Base-by-base conservation (phyloP, 2,113 vertebrate genomes). In the Neogale vison region DNA sequence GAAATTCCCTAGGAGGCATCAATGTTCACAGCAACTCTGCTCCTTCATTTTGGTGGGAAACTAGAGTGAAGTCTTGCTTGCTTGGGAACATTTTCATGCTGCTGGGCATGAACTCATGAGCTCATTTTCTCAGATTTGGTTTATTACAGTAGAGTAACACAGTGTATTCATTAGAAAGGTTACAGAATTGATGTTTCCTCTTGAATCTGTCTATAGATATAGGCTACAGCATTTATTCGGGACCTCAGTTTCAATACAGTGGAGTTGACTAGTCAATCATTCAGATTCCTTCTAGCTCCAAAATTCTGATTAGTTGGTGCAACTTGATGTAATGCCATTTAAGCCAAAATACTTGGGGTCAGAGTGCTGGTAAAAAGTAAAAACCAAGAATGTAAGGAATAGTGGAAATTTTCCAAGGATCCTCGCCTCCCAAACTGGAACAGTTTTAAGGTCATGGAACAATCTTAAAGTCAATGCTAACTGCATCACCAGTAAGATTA, bases 51-150 rank as follows among this genome's bases (percentile, higher is more conserved):
- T 84, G 15, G n/a, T 14, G 6, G n/a, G 42, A 55, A n/a, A 15
- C 34, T 80, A n/a, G 14, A 84, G 4, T 79, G 36, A 90, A 20
- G 36, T 57, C 71, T 90, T 88, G 34, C 34, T 95, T 90, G n/a
- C 63, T 81, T 61, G 50, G 80, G 23, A 82, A 74, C 12, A 52
- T 90, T 95, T 96, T 72, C 36, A 3, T 84, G 45, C 45, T 93
- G 45, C 26, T 93, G 59, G 59, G 31, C 72, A 90, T 39, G 34
- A 59, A 65, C 2, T 23, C 31, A 39, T 17, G 39, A 86, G 71
- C 11, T 95, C 5, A n/a, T 69, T 96, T 88, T 89, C 76, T 91
- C 63, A 86, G 12, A 84, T 88, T 93, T 65, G 59, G 26, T 92
- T 95, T 29, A 24, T 31, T 17, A 21, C 18, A 18, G 10, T n/a